Evolutionary conservation across 2,888 invertebrate species (phyloP).

Genomic region (Acanthosoma haemorrhoidale): DNA sequence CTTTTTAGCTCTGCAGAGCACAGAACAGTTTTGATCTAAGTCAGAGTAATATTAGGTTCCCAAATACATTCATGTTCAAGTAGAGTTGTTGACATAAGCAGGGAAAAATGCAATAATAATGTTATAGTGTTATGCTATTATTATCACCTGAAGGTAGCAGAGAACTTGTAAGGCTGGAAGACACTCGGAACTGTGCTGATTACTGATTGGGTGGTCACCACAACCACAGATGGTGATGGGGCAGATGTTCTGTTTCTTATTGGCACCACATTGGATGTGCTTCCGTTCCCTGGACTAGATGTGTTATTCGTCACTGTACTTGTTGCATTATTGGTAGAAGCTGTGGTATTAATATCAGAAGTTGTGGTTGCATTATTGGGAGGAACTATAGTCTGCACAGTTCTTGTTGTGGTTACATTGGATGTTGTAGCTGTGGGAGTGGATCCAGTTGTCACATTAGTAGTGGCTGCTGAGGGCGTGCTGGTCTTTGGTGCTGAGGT

Average conservation of each 20-base stretch:
- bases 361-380: neutral
- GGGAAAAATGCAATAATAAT: too few species aligned
- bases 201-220: neutral
- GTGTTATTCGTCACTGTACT: neutral
- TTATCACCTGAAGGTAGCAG: constrained; percentile 7
- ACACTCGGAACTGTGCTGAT: neutral
- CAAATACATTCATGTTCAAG: too few species aligned
- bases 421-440: neutral
- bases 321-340: neutral
- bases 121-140: too few species aligned
- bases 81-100: too few species aligned
- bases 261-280: neutral
- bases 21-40: too few species aligned
- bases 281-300: too few species aligned
- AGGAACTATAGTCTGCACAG: neutral
- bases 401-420: neutral
- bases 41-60: too few species aligned
- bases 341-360: neutral
- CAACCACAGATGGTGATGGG: too few species aligned
- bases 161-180: neutral
- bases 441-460: neutral
- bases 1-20: too few species aligned
- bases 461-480: neutral
- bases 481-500: constrained; percentile 5
- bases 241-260: neutral